A percentile compares a stretch with the other conserved stretches of the same genome.
Conservation (phyloP, 2,113 vertebrate genomes). For the Cyanistes caeruleus region DNA sequence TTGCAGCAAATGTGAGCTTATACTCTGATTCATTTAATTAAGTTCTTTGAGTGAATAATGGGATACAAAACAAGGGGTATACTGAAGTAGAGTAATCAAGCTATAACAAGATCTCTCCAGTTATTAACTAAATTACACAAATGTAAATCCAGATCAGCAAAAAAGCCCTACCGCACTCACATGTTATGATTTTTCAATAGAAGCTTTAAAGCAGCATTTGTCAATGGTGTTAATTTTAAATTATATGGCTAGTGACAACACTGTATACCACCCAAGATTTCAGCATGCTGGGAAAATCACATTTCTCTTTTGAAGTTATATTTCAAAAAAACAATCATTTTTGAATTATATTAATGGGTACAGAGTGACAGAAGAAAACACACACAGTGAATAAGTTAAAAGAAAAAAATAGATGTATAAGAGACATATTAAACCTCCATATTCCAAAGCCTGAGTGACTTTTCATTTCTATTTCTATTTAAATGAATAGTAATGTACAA, state of each 20-base stretch:
- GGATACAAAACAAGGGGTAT: slow-evolving; percentile 36
- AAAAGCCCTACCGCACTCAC: not conserved
- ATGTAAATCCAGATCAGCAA: not conserved
- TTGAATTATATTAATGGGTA: not conserved
- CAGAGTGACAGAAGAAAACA: not conserved
- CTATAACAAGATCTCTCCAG: not conserved
- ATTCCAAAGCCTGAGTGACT: slow-evolving; percentile 1
- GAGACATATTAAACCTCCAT: not conserved
- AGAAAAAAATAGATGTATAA: not conserved
- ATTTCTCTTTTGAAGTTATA: slow-evolving; percentile 21
- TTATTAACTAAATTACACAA: slow-evolving; percentile 5
- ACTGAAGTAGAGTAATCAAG: slow-evolving; percentile 39
- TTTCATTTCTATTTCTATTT: slow-evolving; percentile 25
- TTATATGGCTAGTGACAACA: slow-evolving; percentile 23
- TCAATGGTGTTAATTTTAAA: slow-evolving; percentile 35
- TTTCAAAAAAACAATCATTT: not conserved
- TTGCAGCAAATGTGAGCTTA: slow-evolving; percentile 57
- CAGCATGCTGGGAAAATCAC: not conserved
- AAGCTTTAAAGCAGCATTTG: slow-evolving; percentile 22
- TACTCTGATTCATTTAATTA: slow-evolving; percentile 58
- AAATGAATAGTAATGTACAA: slow-evolving; percentile 32
- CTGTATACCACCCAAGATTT: slow-evolving; percentile 26
- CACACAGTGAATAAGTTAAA: not conserved
- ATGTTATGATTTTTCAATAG: slow-evolving; percentile 5
- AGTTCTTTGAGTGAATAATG: slow-evolving; percentile 15